Evolutionary conservation across 2,888 invertebrate genomes (phyloP).

Genomic region (Notodonta dromedarius): DNA sequence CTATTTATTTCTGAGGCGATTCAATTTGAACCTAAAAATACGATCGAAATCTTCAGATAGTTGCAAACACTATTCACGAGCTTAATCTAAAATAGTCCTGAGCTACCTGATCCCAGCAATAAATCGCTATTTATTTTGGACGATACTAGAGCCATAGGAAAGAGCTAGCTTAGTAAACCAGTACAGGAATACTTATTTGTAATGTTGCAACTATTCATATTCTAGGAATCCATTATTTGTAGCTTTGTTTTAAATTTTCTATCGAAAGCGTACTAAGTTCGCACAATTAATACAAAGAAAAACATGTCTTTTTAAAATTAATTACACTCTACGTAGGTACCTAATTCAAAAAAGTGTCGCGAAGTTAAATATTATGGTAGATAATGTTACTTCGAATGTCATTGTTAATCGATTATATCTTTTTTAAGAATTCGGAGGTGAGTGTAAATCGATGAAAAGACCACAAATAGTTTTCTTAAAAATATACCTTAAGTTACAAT

Average conservation of each 20-base stretch:
- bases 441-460: too few species aligned
- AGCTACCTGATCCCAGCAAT: conserved; percentile 4
- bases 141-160: not conserved
- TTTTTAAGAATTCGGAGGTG: too few species aligned
- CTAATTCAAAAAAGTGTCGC: too few species aligned
- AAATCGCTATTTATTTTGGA: not conserved
- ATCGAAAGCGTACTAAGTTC: too few species aligned
- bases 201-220: not conserved
- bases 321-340: too few species aligned
- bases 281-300: too few species aligned
- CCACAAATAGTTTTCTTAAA: too few species aligned
- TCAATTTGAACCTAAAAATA: not conserved
- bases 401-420: too few species aligned
- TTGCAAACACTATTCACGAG: not conserved
- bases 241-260: not conserved
- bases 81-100: not conserved
- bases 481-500: too few species aligned
- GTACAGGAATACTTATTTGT: not conserved
- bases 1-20: not conserved
- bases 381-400: too few species aligned
- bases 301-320: too few species aligned
- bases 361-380: too few species aligned
- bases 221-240: not conserved
- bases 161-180: not conserved
- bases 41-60: not conserved